phyloP scores from a whole-genome alignment of 2,113 vertebrate genomes.

The Lepus americanus region DNA sequence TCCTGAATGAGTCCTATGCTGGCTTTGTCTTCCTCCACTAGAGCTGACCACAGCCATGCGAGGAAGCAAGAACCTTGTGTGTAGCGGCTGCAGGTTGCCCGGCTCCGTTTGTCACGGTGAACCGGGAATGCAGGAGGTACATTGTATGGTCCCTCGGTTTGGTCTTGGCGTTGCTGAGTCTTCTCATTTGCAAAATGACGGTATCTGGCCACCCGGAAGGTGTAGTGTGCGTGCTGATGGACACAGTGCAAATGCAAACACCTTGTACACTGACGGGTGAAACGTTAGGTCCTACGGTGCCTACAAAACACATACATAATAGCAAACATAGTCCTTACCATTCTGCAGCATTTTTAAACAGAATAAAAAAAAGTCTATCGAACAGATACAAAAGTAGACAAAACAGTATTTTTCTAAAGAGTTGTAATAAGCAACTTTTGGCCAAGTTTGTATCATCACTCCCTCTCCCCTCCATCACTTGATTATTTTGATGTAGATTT shows the following conservation, averaged over 20 bases:
- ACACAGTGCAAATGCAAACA: background rate
- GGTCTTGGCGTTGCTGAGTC: background rate
- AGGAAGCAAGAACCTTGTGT: background rate
- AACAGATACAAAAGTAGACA: background rate
- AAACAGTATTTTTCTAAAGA: background rate
- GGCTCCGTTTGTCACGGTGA: background rate
- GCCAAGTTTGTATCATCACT: background rate
- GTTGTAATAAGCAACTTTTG: background rate
- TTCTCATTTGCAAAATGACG: background rate
- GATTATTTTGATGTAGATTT: constrained; percentile 58
- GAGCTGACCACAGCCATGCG: background rate
- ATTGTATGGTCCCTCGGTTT: background rate
- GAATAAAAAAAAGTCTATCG: background rate
- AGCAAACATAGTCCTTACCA: background rate
- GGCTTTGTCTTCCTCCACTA: background rate
- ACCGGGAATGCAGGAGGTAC: background rate
- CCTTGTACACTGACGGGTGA: background rate
- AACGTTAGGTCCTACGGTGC: background rate
- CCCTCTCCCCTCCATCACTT: background rate
- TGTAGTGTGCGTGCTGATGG: background rate
- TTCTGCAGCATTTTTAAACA: background rate
- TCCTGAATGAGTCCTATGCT: background rate
- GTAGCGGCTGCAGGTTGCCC: background rate
- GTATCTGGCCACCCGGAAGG: background rate
- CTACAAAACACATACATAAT: background rate